Conservation (phyloP, 2,797 vertebrate species). For the Danio jaintianensis region DNA sequence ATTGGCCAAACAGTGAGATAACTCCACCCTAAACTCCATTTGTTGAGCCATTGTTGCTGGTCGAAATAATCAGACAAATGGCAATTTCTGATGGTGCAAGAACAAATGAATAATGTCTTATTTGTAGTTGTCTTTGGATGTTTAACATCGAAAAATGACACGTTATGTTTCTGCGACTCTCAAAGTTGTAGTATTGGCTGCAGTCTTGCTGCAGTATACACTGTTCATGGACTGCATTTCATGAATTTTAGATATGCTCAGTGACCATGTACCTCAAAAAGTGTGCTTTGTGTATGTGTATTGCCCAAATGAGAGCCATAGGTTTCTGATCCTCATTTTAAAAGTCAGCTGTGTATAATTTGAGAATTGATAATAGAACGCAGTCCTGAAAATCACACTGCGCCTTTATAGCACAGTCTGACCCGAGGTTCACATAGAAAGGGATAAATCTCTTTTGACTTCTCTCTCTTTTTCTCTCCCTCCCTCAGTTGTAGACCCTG, state of each 20-base stretch:
- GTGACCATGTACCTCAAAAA: background rate
- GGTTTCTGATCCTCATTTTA: background rate
- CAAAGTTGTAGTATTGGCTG: background rate
- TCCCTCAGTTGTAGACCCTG: constrained; percentile 8
- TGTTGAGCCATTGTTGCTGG: too few species aligned
- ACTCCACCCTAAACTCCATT: too few species aligned
- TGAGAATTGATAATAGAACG: constrained; percentile 5
- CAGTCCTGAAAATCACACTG: constrained; percentile 11
- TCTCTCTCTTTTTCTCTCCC: background rate
- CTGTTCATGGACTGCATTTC: constrained; percentile 7
- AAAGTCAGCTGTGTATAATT: background rate
- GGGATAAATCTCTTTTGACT: constrained; percentile 7
- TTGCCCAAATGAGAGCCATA: background rate
- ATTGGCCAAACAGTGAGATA: too few species aligned
- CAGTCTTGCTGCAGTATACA: background rate
- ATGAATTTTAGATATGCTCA: background rate
- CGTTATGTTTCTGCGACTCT: background rate
- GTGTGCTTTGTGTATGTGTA: background rate
- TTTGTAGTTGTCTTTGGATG: background rate
- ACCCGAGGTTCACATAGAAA: constrained; percentile 27
- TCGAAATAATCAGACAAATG: background rate
- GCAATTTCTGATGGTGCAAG: background rate
- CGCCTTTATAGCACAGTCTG: background rate
- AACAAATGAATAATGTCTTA: background rate
- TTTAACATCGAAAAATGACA: background rate